These are phyloP conservation scores for Potorous gilbertii DNA, from an alignment of 2,797 vertebrate genomes.

Conservation along the genomic window DNA sequence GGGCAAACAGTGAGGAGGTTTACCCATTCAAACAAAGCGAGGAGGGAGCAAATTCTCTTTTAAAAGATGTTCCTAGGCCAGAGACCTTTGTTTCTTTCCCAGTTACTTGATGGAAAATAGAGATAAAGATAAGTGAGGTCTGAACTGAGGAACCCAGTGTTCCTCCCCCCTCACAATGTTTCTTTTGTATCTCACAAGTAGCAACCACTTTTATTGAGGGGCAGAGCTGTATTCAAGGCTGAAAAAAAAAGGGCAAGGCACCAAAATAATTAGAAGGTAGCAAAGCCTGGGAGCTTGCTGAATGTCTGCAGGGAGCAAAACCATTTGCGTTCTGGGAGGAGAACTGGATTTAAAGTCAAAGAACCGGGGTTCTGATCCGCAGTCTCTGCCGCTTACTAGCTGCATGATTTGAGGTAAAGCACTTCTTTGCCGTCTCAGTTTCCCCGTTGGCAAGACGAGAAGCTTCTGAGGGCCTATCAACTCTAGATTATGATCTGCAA, in stretches of 20 bases:
- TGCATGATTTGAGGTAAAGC: too few relatives aligned
- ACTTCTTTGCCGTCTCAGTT: neutral
- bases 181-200: slow-evolving; percentile 41
- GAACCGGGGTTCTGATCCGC: neutral
- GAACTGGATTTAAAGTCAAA: neutral
- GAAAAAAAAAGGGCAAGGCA: neutral
- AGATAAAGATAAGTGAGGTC: slow-evolving; percentile 74
- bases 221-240: slow-evolving; percentile 9
- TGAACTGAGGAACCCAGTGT: slow-evolving; percentile 53
- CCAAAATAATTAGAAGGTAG: slow-evolving; percentile 12
- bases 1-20: slow-evolving; percentile 80
- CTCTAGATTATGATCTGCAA: neutral
- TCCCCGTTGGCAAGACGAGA: neutral
- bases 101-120: slow-evolving; percentile 74
- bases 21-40: slow-evolving; percentile 80
- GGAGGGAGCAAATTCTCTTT: slow-evolving; percentile 79
- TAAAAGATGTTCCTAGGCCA: slow-evolving; percentile 77
- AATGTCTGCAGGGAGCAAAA: neutral
- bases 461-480: neutral
- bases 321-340: neutral
- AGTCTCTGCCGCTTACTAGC: neutral
- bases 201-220: slow-evolving; percentile 24
- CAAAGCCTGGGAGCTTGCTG: neutral
- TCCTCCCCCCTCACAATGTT: slow-evolving; percentile 67
- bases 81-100: slow-evolving; percentile 73